Base-by-base conservation (phyloP, 2,797 vertebrate genomes). In the Ciconia nigra region DNA sequence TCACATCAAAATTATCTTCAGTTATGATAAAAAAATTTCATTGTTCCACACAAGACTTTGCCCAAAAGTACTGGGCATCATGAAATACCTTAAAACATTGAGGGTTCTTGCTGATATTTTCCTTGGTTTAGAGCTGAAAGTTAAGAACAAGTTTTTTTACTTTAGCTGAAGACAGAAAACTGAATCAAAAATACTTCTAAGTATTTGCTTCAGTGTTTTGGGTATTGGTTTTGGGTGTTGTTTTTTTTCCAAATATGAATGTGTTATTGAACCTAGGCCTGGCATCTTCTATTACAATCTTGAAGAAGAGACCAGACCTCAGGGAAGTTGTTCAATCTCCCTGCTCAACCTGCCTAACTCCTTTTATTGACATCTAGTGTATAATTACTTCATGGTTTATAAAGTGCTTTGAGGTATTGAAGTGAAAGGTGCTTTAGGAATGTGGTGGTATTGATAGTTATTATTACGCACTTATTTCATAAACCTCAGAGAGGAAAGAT, bases 1-100 rank as follows among this genome's bases (percentile, higher is more conserved):
- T 90, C 47, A 59, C 47, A 73, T 93, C 54, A 84, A 84, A 97
- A 96, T 91, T 87, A 96, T 51, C 61, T 92, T 61, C 51, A 91
- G 49, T 96, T 92, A 83, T 57, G 54, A 66, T 76, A 51, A 91
- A 66, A 76, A 72, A 55, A 25, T 16, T 44, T n/a, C 22, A 19
- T 33, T 58, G 11, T 84, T 87, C 37, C 16, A 63, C 29, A 47
- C 7, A 14, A 76, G 54, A 24, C 28, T 79, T 88, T 76, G 42
- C 28, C 61, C 59, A 54, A 49, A 90, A 88, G 15, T 49, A 47
- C 9, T 47, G 47, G 31, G 5, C 24, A 72, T 37, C 39, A 15
- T 24, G 41, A 59, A 46, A 46, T 18, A 14, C 24, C 9, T 73
- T 28, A 44, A 65, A 65, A 41, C 8, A 3, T 15, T 1, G 2